A percentile compares a stretch with the other conserved stretches of the same genome.
These are phyloP conservation scores for Drepanosiphum platanoidis DNA, from an alignment of 2,888 invertebrate species.

Conservation along the genomic window DNA sequence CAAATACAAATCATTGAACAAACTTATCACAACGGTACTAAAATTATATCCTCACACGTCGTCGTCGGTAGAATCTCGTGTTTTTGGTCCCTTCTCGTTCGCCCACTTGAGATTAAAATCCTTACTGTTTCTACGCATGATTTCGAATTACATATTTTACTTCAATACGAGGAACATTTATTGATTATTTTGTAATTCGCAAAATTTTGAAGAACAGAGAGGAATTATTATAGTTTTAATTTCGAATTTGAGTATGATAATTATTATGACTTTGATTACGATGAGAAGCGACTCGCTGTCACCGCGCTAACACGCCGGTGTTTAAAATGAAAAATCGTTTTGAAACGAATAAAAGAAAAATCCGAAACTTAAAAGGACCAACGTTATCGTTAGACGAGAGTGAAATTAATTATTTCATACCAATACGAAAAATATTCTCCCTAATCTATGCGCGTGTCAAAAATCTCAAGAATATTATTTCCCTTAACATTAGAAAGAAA, in stretches of 20 bases:
- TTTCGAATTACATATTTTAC: background rate
- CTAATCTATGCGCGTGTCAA: conserved; percentile 23
- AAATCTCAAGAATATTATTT: conserved; percentile 28
- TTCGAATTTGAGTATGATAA: background rate
- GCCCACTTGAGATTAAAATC: background rate
- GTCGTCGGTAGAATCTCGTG: background rate
- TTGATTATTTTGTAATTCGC: background rate
- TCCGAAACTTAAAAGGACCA: background rate
- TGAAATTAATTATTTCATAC: background rate
- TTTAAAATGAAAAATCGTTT: background rate
- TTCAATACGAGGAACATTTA: background rate
- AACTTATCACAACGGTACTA: conserved; percentile 51
- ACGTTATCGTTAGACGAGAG: background rate
- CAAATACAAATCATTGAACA: background rate
- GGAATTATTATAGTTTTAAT: background rate
- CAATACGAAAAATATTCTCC: background rate
- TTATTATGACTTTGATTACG: background rate
- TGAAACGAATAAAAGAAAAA: background rate
- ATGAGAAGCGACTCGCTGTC: no score
- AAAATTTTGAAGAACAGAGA: background rate
- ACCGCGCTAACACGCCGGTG: background rate
- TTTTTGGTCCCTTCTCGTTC: conserved; percentile 15
- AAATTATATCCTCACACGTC: background rate
- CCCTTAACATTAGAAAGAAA: no score
- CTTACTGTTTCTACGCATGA: background rate